Evolutionary conservation across 1,140 invertebrate species (phyloP).

Genomic region (Drosophila punjabiensis): DNA sequence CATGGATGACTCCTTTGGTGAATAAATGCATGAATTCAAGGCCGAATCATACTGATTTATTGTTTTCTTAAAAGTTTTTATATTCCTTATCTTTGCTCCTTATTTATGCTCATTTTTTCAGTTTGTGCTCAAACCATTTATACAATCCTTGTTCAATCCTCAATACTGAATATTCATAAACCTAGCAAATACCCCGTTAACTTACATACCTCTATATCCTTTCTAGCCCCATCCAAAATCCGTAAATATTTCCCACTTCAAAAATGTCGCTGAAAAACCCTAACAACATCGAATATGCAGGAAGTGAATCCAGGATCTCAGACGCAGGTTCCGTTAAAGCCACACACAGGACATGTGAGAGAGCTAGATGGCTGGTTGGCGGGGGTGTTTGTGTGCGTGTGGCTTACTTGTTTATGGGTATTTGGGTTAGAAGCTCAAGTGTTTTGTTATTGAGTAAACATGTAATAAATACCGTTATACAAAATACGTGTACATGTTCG

Average conservation of each 20-base stretch:
- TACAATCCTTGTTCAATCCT: background rate
- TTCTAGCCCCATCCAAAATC: background rate
- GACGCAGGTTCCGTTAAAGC: constrained; percentile 20
- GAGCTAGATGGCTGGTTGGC: background rate
- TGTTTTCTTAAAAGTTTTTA: background rate
- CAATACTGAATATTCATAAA: background rate
- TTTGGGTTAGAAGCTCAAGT: constrained; percentile 78
- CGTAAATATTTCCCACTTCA: background rate
- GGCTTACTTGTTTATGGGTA: constrained; percentile 75
- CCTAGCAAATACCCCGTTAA: background rate
- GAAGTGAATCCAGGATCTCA: constrained; percentile 20
- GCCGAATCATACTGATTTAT: background rate
- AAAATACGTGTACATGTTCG: constrained; percentile 72
- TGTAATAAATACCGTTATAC: constrained; percentile 77
- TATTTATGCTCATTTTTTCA: background rate
- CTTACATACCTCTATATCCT: background rate
- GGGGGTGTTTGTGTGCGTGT: constrained; percentile 19
- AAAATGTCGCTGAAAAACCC: constrained; percentile 8
- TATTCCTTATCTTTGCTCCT: background rate
- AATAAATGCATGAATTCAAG: no score
- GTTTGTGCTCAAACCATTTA: no score
- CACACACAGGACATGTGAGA: background rate
- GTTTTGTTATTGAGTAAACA: constrained; percentile 79
- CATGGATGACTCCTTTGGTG: background rate
- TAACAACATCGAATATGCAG: constrained; percentile 15